These are phyloP conservation scores for Eueides isabella DNA, from an alignment of 1,140 invertebrate genomes.

Conservation along the genomic window DNA sequence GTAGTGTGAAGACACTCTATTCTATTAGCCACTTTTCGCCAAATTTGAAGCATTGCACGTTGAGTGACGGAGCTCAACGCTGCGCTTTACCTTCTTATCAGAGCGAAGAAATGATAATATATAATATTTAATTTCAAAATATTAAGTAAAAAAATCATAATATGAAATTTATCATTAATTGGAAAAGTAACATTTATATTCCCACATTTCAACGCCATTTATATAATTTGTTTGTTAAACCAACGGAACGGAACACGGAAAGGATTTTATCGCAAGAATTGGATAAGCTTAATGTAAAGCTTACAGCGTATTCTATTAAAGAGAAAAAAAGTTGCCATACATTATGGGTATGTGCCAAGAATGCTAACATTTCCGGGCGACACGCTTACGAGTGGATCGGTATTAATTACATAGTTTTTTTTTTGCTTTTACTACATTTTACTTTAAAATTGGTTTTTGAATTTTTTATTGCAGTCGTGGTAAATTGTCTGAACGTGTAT, in stretches of 20 bases:
- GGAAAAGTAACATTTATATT: too few species aligned
- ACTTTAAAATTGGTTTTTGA: neutral
- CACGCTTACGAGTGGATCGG: slow-evolving; percentile 12
- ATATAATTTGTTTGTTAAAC: neutral
- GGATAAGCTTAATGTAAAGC: slow-evolving; percentile 10
- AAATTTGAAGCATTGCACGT: too few species aligned
- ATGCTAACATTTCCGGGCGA: slow-evolving; percentile 21
- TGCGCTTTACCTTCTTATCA: too few species aligned
- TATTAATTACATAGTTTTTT: slow-evolving; percentile 2
- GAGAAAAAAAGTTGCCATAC: neutral
- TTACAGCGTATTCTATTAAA: slow-evolving; percentile 6
- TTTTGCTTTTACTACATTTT: neutral
- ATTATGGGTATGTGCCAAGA: slow-evolving; percentile 20
- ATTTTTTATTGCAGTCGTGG: neutral
- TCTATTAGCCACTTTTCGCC: too few species aligned
- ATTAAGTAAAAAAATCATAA: too few species aligned
- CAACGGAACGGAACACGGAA: slow-evolving; percentile 6
- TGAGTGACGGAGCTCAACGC: too few species aligned
- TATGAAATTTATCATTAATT: too few species aligned
- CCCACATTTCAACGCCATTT: neutral
- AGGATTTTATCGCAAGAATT: slow-evolving; percentile 10
- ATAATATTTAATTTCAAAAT: too few species aligned
- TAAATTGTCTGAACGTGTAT: too few species aligned
- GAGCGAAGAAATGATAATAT: too few species aligned
- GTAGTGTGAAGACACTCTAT: too few species aligned